Evolutionary conservation across 2,797 vertebrate species (phyloP), one percentile per base, ranked within the genome.

Genomic region (Leptoclinus maculatus): DNA sequence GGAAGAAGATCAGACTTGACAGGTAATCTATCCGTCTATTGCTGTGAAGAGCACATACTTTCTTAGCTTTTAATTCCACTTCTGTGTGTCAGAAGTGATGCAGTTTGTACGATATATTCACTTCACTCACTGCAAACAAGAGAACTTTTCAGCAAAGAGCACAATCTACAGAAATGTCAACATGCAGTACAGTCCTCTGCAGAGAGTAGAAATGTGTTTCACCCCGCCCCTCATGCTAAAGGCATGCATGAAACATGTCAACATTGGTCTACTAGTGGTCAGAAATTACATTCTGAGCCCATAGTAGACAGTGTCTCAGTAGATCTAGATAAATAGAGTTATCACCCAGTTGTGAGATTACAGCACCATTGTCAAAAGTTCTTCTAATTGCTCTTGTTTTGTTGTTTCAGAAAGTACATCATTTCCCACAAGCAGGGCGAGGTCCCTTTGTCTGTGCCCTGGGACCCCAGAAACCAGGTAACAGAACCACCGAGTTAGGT

Each of bases 401-500:
- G 73, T 75, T 83, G 59, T 76, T 84, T 51, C 81, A 99, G 97
- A 88, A 99, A 97, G 89, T 99, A 99, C 25, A 96, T 99, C 0
- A 94, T 97, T 83, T 98, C 97, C 71, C 95, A 95, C 80, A 96
- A 96, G 62, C 97, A 97, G 85, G 89, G 93, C 0, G 97, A 98
- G 80, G 94, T 96, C 58, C 97, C 97, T 0, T 90, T 97, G 51
- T 99, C 97, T 0, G 97, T 98, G 8, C 97, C 96, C 76, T 99
- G 97, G 97, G 96, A 98, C 79, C 96, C 96, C 78, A 97, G 93
- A 87, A 99, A 99, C 92, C 97, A 99, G 97, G 97, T 98, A 92
- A 88, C 17, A 39, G 14, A 9, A 36, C 34, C 1, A 21, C 17
- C 2, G 7, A 3, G 43, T 8, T 21, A 21, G 43, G 17, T 21